Base-by-base conservation (phyloP, 2,797 vertebrate genomes). In the Brachyalestes nurse region DNA sequence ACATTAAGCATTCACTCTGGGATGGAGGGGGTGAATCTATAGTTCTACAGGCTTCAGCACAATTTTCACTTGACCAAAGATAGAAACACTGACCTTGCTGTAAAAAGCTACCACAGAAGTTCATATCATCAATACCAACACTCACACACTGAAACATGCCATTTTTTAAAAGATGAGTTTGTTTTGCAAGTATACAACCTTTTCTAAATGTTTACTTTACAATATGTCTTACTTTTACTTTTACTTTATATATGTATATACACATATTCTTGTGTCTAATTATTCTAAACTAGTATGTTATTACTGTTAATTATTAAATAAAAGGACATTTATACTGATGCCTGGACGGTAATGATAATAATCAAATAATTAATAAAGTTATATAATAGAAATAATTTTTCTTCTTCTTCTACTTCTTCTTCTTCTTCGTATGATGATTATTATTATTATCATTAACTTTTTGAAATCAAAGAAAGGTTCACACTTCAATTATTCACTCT, bases 41-140 rank as follows among this genome's bases (percentile, higher is more conserved):
- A 62, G 72, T 84, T 90, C 73, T 90, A 90, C 55, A 25, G 65
- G 64, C 13, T 75, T 71, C 45, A 83, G 84, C 83, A 84, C 78
- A 83, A 81, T 72, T 82, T 88, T 82, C 82, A 77, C 77, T 88
- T 82, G 82, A 82, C 80, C 64, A 87, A 84, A 79, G 83, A 81
- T 88, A 84, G 88, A 92, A 87, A 89, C 82, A 86, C 87, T 85
- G 73, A 82, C 88, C 81, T 87, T 87, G 79, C 85, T 89, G 81
- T 77, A 40, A 79, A 80, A 80, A 78, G 76, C 81, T 67, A 75
- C 72, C 49, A 70, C 62, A 72, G 67, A 42, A 4, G 80, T 64
- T 65, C 61, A 60, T 72, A 42, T 51, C 66, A 81, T 80, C 55
- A 8, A 60, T 79, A 64, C 38, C 19, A 77, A 53, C 49, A 23